Evolutionary conservation across 2,113 vertebrate species (phyloP), one percentile per base, ranked within the genome.

Genomic region (Pitta sordida): DNA sequence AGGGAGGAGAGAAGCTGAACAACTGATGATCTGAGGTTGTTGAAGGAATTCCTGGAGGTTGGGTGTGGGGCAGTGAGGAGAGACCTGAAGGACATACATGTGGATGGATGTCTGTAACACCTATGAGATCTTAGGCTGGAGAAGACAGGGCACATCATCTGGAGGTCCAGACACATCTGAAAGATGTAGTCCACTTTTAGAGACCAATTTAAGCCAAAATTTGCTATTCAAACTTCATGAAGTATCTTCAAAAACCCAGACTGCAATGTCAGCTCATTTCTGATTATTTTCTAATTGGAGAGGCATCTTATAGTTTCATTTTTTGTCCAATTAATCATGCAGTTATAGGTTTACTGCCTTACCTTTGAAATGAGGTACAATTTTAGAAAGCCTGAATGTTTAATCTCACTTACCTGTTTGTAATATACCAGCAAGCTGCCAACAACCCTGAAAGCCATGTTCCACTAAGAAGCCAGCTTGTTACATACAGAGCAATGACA

Each of bases 401-500:
- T 76, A 55, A 44, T 69, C 2, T 65, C 44, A 46, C 98, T 96
- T 92, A 99, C 99, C 99, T 99, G 97, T 99, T 99, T 60, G 99
- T 98, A 93, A 99, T 98, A 90, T 99, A 99, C 99, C 99, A 99
- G 95, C 98, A 94, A 62, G 98, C 98, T 22, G 98, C 97, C 77
- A 99, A 96, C 2, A 96, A 89, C 22, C 99, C 99, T 49, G 99
- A 99, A 60, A 99, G 97, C 99, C 99, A 99, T 1, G 98, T 99
- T 77, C 98, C 98, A 83, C 98, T 99, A 63, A 99, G 98, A 87
- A 99, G 98, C 99, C 99, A 99, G 90, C 99, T 99, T 93, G 98
- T 99, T 80, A 98, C 79, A 91, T 99, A 99, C 37, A 99, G 98
- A 46, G 98, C 99, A 34, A 98, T 98, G 93, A 99, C 98, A 83